Evolutionary conservation across 2,113 vertebrate genomes (phyloP), one percentile per base, ranked within the genome.

Genomic region (Suricata suricatta): DNA sequence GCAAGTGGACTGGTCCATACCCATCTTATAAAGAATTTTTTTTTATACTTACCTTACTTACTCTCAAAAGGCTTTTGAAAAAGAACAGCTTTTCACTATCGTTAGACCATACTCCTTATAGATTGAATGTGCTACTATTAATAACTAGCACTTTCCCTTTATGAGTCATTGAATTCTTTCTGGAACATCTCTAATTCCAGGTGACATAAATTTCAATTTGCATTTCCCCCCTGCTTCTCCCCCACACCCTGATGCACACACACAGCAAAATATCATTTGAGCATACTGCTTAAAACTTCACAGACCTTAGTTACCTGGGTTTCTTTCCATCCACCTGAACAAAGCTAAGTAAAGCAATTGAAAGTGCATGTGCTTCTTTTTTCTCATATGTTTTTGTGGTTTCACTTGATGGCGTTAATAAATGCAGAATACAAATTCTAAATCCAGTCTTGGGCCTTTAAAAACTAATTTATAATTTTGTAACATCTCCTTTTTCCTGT

Each of bases 401-500:
- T 88, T 96, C 33, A 38, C 15, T 54, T 92, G 64, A 19, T 50
- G 33, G 64, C 25, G 84, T 96, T 92, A 84, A 87, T 80, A 92
- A 77, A 68, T 23, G 27, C 31, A 60, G n/a, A 47, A 14, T 64
- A 72, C 6, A 82, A 3, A 38, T 90, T 79, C 86, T 38, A 77
- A 11, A 83, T 41, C 57, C 31, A 81, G 71, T 85, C 85, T 79
- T 12, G 3, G 64, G n/a, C 13, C 35, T 94, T 88, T 80, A 50
- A 72, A 84, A 87, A 27, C 4, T 3, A 82, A 95, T 85, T 77
- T 93, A 21, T 79, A 57, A 89, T 91, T 97, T 96, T 77, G 7
- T 88, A 84, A 13, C 60, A 74, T 96, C 25, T 85, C 33, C 29
- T 79, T 86, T 92, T 92, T 54, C n/a, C 33, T 3, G 33, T 38